Evolutionary conservation across 2,113 vertebrate species (phyloP).

Genomic region (Tragelaphus scriptus): DNA sequence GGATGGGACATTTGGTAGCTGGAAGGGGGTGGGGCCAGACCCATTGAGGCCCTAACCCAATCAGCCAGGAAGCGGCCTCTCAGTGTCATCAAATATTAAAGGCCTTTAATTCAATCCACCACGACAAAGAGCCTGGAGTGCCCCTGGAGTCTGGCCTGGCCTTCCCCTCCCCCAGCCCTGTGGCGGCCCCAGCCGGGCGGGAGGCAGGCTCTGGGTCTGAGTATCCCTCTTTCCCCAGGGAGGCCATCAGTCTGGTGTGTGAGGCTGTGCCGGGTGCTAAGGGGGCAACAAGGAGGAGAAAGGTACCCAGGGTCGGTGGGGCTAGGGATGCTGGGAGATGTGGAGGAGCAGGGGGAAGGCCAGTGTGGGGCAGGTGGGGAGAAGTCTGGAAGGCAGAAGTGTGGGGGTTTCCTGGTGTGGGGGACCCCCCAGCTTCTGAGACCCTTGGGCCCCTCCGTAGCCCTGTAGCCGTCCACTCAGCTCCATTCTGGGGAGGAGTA

Average conservation of each 20-base stretch:
- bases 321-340: neutral
- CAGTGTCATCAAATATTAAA: constrained; percentile 62
- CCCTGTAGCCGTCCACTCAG: constrained; percentile 90
- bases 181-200: neutral
- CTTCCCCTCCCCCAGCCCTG: constrained; percentile 53
- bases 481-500: constrained; percentile 96
- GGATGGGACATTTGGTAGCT: constrained; percentile 37
- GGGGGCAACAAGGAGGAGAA: constrained; percentile 92
- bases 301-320: constrained; percentile 82
- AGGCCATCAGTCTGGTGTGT: constrained; percentile 96
- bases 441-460: constrained; percentile 72
- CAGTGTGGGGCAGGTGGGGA: neutral
- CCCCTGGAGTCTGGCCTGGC: constrained; percentile 55
- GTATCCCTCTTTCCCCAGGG: constrained; percentile 80
- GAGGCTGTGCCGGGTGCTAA: constrained; percentile 97
- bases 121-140: constrained; percentile 71
- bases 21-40: constrained; percentile 36
- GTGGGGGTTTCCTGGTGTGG: neutral
- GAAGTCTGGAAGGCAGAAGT: neutral
- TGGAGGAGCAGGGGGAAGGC: neutral
- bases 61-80: constrained; percentile 70
- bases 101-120: constrained; percentile 73
- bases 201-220: constrained; percentile 32
- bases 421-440: neutral
- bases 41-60: constrained; percentile 63